Evolutionary conservation across 2,797 vertebrate genomes (phyloP).

Genomic region (Hybognathus amarus): DNA sequence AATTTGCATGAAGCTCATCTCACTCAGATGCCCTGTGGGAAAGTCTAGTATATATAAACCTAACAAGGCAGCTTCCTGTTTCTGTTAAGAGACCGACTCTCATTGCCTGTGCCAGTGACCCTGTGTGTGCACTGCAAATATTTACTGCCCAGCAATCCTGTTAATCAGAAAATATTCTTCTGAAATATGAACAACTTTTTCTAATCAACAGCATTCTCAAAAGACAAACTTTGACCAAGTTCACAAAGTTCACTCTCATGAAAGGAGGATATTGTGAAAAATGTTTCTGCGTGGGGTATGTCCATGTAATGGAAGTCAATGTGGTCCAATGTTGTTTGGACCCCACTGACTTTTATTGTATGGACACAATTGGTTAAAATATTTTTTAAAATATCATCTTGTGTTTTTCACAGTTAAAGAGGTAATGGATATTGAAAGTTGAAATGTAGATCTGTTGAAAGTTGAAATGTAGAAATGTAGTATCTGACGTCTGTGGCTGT

Average conservation of each 20-base stretch:
- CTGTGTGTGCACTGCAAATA: conserved; percentile 27
- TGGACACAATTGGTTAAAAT: background rate
- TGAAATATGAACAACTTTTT: background rate
- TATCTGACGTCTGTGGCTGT: background rate
- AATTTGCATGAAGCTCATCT: background rate
- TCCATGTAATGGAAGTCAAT: no score
- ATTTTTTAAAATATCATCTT: background rate
- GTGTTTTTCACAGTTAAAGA: background rate
- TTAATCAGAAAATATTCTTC: conserved; percentile 38
- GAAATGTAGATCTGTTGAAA: no score
- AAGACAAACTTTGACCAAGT: no score
- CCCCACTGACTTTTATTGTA: no score
- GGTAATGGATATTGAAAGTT: background rate
- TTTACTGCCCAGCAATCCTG: conserved; percentile 37
- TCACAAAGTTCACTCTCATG: background rate
- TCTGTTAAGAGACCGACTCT: conserved; percentile 34
- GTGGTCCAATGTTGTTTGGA: background rate
- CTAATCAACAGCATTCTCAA: conserved; percentile 9
- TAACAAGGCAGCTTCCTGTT: conserved; percentile 66
- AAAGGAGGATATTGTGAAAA: background rate
- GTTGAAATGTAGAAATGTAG: no score
- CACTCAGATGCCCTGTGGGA: conserved; percentile 63
- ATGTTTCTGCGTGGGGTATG: background rate
- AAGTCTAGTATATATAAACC: conserved; percentile 66
- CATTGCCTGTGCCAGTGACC: conserved; percentile 34